Percentiles rank a stretch among this genome's conserved stretches.
Conservation (phyloP, 2,797 vertebrate genomes). For the Sebastes kiyomatsui region DNA sequence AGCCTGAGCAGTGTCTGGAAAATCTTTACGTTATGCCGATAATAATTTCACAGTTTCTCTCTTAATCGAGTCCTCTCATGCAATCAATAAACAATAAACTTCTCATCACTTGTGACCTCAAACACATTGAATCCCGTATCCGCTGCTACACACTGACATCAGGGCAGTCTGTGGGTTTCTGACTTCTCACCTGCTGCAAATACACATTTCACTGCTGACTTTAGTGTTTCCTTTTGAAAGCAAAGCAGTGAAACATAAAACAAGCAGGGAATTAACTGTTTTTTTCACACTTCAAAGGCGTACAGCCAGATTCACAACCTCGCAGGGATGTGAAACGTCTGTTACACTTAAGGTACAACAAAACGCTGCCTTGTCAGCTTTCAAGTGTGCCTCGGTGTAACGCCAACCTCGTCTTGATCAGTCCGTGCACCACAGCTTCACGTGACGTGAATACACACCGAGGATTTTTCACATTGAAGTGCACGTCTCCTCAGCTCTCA, state of each 20-base stretch:
- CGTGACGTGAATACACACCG: slow-evolving; percentile 36
- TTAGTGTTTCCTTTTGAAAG: not conserved
- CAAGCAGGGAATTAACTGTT: not conserved
- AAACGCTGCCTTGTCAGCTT: slow-evolving; percentile 26
- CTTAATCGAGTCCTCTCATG: no score
- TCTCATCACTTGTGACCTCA: not conserved
- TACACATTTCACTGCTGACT: not conserved
- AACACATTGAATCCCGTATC: not conserved
- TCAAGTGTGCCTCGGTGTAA: slow-evolving; percentile 31
- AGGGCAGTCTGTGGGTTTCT: not conserved
- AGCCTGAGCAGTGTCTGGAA: not conserved
- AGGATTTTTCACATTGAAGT: slow-evolving; percentile 20
- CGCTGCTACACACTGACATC: not conserved
- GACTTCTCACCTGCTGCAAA: not conserved
- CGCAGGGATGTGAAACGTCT: slow-evolving; percentile 16
- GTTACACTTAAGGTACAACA: slow-evolving; percentile 9
- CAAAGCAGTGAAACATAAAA: not conserved
- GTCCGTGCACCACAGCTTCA: not conserved
- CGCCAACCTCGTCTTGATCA: not conserved
- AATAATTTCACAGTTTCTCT: not conserved
- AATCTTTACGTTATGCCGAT: not conserved
- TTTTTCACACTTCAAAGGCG: slow-evolving; percentile 3
- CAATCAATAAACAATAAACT: not conserved
- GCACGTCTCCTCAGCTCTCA: not conserved
- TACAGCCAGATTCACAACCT: not conserved